Percentiles rank a stretch among this genome's conserved stretches.
These are phyloP conservation scores for Choristoneura fumiferana DNA, from an alignment of 1,140 invertebrate species.

Conservation along the genomic window DNA sequence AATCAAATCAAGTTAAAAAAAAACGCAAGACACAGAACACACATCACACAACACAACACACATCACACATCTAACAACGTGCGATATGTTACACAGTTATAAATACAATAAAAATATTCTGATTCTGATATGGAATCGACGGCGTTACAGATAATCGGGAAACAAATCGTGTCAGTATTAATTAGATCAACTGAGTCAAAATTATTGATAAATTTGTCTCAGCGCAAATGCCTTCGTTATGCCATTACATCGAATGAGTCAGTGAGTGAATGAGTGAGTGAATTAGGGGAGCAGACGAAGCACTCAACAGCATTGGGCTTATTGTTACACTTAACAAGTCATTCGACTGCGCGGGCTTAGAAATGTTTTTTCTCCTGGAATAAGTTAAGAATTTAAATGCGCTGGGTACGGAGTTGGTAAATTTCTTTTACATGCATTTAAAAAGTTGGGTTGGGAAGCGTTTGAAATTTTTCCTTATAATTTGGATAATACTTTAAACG, in stretches of 20 bases:
- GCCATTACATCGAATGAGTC: constrained; percentile 21
- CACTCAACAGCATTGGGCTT: constrained; percentile 33
- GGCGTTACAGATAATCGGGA: too few relatives aligned
- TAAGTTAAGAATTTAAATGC: constrained; percentile 14
- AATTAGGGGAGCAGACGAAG: constrained; percentile 34
- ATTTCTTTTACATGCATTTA: constrained; percentile 1
- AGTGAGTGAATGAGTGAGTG: constrained; percentile 32
- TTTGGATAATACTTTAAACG: constrained; percentile 22
- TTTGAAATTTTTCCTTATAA: too few relatives aligned
- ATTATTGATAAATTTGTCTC: constrained; percentile 40
- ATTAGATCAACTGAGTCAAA: not conserved
- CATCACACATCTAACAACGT: too few relatives aligned
- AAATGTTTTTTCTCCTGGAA: constrained; percentile 9
- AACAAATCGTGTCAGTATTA: too few relatives aligned
- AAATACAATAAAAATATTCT: too few relatives aligned
- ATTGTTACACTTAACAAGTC: constrained; percentile 40
- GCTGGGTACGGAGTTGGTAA: not conserved
- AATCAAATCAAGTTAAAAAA: too few relatives aligned
- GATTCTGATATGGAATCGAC: too few relatives aligned
- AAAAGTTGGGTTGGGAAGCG: not conserved
- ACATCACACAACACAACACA: too few relatives aligned
- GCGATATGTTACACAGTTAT: too few relatives aligned
- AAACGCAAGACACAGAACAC: too few relatives aligned
- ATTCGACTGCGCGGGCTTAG: constrained; percentile 34
- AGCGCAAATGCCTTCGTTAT: constrained; percentile 34